phyloP scores from a whole-genome alignment of 1,140 invertebrate genomes.

The Diabrotica virgifera region DNA sequence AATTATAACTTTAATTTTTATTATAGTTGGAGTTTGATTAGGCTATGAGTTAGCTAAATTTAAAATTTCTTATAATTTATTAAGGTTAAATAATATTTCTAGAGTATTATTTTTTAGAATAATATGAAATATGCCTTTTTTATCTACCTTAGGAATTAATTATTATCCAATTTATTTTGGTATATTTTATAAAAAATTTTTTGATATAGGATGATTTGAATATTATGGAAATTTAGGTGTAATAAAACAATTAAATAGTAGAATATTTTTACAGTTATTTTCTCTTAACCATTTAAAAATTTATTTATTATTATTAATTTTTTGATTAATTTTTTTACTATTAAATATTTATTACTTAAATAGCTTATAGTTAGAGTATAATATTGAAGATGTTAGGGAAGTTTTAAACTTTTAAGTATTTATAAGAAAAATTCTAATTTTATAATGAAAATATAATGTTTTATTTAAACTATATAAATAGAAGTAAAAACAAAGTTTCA shows the following conservation, averaged over 20 bases:
- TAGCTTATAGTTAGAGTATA: slow-evolving; percentile 58
- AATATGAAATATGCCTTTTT: slow-evolving; percentile 36
- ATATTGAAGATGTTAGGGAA: slow-evolving; percentile 60
- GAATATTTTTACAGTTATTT: slow-evolving; percentile 22
- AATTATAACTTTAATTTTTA: slow-evolving; percentile 49
- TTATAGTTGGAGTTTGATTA: slow-evolving; percentile 44
- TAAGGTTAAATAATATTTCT: slow-evolving; percentile 32
- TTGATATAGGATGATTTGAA: slow-evolving; percentile 36
- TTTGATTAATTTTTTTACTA: slow-evolving; percentile 46
- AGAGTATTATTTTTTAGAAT: slow-evolving; percentile 36
- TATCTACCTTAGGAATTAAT: slow-evolving; percentile 36
- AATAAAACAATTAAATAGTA: slow-evolving; percentile 10
- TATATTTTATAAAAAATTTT: slow-evolving; percentile 18
- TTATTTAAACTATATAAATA: slow-evolving; percentile 57
- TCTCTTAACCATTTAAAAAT: slow-evolving; percentile 43
- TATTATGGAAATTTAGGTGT: slow-evolving; percentile 29
- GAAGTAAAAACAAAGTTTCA: slow-evolving; percentile 38
- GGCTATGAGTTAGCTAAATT: slow-evolving; percentile 48
- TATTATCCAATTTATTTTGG: slow-evolving; percentile 25
- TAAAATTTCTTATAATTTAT: slow-evolving; percentile 15
- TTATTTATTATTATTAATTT: slow-evolving; percentile 48
- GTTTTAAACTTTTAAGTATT: slow-evolving; percentile 49
- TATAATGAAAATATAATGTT: slow-evolving; percentile 60
- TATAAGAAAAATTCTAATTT: slow-evolving; percentile 45
- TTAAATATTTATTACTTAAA: slow-evolving; percentile 49